These are phyloP conservation scores for Garra rufa DNA, from an alignment of 2,113 vertebrate genomes.

Conservation along the genomic window DNA sequence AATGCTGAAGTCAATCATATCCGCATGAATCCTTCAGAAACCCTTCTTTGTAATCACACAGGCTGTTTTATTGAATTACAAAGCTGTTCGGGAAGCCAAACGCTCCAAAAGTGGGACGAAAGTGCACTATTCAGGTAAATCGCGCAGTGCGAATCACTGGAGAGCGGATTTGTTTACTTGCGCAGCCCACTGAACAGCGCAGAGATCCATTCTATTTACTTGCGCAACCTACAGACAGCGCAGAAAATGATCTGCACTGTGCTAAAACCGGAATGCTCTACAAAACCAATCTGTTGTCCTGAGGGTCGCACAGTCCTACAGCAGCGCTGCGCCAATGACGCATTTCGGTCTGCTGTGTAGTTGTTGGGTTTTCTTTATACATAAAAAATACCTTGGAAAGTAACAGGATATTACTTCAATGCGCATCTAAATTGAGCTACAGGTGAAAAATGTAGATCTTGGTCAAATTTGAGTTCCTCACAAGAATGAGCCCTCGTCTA, in stretches of 20 bases:
- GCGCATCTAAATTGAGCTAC: no score
- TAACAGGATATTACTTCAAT: background rate
- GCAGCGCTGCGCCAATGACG: background rate
- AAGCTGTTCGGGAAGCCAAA: background rate
- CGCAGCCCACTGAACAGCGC: background rate
- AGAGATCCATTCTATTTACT: background rate
- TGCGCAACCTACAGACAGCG: background rate
- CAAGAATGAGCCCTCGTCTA: no score
- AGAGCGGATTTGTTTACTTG: background rate
- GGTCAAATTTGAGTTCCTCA: no score
- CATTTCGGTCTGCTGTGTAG: background rate
- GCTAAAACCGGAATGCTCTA: background rate
- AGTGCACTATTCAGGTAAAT: background rate
- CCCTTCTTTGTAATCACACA: background rate
- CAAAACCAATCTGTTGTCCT: background rate
- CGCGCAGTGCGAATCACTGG: background rate
- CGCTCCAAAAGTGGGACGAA: background rate
- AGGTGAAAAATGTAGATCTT: no score
- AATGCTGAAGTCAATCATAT: slow-evolving; percentile 3
- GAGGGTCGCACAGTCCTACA: background rate
- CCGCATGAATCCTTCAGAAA: background rate
- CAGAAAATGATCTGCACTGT: background rate
- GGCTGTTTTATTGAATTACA: slow-evolving; percentile 11
- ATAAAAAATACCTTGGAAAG: background rate
- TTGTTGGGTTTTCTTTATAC: background rate